Percentiles rank a stretch among this genome's conserved stretches.
phyloP scores from a whole-genome alignment of 1,140 invertebrate species.

The Delia radicum region DNA sequence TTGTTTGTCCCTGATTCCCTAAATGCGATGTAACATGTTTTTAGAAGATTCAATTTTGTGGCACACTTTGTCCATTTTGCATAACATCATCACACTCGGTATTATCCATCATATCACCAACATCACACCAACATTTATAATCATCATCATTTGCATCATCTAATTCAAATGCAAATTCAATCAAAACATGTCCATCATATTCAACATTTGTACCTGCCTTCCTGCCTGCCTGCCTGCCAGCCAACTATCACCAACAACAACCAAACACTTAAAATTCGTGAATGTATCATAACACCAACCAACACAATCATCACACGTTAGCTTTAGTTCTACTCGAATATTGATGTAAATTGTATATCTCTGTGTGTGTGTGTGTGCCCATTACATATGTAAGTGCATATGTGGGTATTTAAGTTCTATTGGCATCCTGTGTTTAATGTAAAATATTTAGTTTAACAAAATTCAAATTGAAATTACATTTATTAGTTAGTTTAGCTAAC shows the following conservation, averaged over 20 bases:
- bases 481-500: too few relatives aligned
- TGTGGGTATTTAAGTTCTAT: too few relatives aligned
- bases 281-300: conserved; percentile 9
- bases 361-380: not conserved
- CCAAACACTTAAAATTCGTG: not conserved
- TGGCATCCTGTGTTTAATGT: not conserved
- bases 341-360: conserved; percentile 6
- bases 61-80: conserved; percentile 20
- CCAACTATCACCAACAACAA: too few relatives aligned
- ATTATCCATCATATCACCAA: not conserved
- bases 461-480: conserved; percentile 23
- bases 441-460: not conserved
- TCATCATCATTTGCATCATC: not conserved
- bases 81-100: not conserved
- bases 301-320: conserved; percentile 17
- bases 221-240: too few relatives aligned
- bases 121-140: not conserved
- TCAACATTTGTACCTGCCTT: too few relatives aligned
- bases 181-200: conserved; percentile 24
- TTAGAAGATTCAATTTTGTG: conserved; percentile 21
- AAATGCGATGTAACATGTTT: conserved; percentile 16
- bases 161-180: conserved; percentile 27
- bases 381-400: not conserved
- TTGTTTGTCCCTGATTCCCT: not conserved
- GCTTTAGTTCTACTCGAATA: conserved; percentile 5